Conservation (phyloP, 2,797 vertebrate species). For the Epinephelus coioides region DNA sequence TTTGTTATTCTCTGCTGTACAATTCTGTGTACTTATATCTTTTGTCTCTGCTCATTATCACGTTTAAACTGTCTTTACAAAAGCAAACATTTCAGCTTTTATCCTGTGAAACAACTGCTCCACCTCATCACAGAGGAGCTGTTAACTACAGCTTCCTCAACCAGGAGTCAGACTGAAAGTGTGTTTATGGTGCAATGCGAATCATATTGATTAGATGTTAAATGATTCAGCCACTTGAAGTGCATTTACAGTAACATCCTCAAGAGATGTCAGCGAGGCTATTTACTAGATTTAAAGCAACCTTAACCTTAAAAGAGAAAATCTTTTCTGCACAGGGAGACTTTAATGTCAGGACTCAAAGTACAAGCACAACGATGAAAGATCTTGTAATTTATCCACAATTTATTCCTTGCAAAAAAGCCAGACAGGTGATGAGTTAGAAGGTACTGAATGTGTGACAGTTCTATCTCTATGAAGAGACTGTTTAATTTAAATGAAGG, state of each 20-base stretch:
- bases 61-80: neutral
- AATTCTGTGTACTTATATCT: neutral
- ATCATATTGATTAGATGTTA: constrained; percentile 81
- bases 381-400: constrained; percentile 29
- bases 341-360: constrained; percentile 48
- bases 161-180: constrained; percentile 51
- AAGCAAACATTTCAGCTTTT: constrained; percentile 6
- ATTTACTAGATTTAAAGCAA: constrained; percentile 77
- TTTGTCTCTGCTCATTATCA: neutral
- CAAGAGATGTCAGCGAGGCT: constrained; percentile 74
- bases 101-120: neutral
- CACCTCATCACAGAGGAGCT: constrained; percentile 27
- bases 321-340: constrained; percentile 46
- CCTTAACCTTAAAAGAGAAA: constrained; percentile 63
- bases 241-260: constrained; percentile 84
- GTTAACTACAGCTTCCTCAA: constrained; percentile 56
- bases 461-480: constrained; percentile 20
- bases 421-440: constrained; percentile 36
- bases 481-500: constrained; percentile 42
- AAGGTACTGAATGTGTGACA: constrained; percentile 21
- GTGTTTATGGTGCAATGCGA: constrained; percentile 72
- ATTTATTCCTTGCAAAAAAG: constrained; percentile 34
- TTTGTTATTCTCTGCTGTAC: neutral
- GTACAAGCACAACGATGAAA: neutral
- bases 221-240: constrained; percentile 84